Conservation (phyloP, 2,888 invertebrate genomes). For the Cryptus armator region DNA sequence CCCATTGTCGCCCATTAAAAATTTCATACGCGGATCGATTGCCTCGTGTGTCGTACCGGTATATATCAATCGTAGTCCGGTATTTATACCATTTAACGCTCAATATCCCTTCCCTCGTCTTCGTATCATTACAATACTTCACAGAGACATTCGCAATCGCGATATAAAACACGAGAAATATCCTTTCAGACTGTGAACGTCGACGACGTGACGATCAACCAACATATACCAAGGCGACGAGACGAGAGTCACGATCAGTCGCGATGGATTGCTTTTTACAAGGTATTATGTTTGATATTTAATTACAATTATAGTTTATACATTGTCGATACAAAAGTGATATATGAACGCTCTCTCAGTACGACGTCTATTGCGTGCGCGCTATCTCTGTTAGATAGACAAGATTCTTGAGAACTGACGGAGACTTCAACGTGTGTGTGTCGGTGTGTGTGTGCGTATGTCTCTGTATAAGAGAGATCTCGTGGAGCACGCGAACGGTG, state of each 20-base stretch:
- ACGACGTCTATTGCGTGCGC: conserved; percentile 1
- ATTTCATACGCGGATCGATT: conserved; percentile 10
- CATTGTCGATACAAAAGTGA: conserved; percentile 25
- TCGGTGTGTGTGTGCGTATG: background rate
- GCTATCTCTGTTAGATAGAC: background rate
- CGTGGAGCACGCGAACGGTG: conserved; percentile 52
- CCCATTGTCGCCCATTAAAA: conserved; percentile 52
- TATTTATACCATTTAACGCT: conserved; percentile 22
- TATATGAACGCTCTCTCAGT: background rate
- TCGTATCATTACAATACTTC: conserved; percentile 12
- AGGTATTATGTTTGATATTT: conserved; percentile 84
- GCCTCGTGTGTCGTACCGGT: background rate
- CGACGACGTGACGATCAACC: conserved; percentile 85
- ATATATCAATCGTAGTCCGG: background rate
- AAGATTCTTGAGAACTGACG: conserved; percentile 24
- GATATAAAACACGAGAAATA: background rate
- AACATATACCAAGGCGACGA: conserved; percentile 87
- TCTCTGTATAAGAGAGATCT: background rate
- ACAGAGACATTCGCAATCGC: conserved; percentile 16
- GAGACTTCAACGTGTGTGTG: background rate
- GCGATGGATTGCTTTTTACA: conserved; percentile 92
- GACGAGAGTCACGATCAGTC: conserved; percentile 89
- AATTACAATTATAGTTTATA: conserved; percentile 10
- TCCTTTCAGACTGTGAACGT: conserved; percentile 85
- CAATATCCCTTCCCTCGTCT: background rate